phyloP scores from a whole-genome alignment of 2,888 invertebrate genomes.

The Acronicta psi region DNA sequence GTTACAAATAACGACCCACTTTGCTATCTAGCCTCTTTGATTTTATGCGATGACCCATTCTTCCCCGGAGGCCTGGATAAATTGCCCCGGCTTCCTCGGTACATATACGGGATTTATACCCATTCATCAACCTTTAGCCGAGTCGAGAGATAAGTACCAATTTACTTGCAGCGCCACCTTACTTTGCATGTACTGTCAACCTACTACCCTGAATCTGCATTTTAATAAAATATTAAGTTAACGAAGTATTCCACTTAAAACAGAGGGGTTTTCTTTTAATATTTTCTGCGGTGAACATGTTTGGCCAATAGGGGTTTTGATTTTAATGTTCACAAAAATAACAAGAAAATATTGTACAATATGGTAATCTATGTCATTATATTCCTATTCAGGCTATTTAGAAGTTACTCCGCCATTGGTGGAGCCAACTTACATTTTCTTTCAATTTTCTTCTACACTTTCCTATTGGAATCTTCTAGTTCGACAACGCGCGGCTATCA shows the following conservation, averaged over 20 bases:
- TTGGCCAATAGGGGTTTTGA: too few relatives aligned
- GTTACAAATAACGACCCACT: conserved; percentile 55
- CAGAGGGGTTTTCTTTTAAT: neutral
- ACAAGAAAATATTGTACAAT: too few relatives aligned
- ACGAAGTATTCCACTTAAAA: conserved; percentile 36
- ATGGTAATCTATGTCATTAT: too few relatives aligned
- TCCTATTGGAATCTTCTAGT: too few relatives aligned
- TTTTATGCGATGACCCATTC: conserved; percentile 61
- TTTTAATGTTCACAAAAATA: too few relatives aligned
- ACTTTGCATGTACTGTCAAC: conserved; percentile 50
- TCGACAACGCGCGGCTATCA: too few relatives aligned
- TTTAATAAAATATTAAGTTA: conserved; percentile 47
- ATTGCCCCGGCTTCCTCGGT: conserved; percentile 46
- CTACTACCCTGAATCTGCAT: conserved; percentile 35
- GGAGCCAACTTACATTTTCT: too few relatives aligned
- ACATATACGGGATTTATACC: conserved; percentile 52
- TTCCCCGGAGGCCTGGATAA: conserved; percentile 54
- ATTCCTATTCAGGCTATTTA: too few relatives aligned
- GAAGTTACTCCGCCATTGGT: too few relatives aligned
- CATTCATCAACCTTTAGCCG: conserved; percentile 59
- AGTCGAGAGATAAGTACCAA: conserved; percentile 55
- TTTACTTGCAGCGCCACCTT: conserved; percentile 54
- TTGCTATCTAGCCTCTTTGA: conserved; percentile 57
- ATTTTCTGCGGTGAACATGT: neutral
- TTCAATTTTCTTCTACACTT: too few relatives aligned